phyloP scores from a whole-genome alignment of 2,113 vertebrate genomes.

The Alexandromys fortis region DNA sequence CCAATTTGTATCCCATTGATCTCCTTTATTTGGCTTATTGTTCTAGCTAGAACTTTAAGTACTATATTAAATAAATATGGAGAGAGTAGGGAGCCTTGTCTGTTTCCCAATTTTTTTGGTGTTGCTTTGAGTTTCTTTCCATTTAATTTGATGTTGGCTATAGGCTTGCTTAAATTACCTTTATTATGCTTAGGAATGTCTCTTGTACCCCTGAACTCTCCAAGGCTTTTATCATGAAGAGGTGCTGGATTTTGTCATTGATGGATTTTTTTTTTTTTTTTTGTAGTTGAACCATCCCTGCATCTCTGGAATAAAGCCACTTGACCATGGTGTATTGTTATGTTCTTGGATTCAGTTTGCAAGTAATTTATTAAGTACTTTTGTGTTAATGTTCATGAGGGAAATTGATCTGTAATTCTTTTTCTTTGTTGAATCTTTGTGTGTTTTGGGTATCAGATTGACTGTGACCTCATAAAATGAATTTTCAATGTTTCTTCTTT shows the following conservation, averaged over 20 bases:
- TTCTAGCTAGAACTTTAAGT: neutral
- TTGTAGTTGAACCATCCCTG: neutral
- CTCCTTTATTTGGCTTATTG: neutral
- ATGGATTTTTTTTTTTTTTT: too few relatives aligned
- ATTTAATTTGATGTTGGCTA: neutral
- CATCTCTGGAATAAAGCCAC: neutral
- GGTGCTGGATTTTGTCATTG: neutral
- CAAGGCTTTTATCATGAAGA: neutral
- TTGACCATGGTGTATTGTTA: neutral
- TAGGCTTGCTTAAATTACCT: neutral
- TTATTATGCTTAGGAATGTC: neutral
- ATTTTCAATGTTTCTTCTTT: neutral
- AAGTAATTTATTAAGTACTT: neutral
- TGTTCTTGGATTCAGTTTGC: neutral
- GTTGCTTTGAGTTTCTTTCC: neutral
- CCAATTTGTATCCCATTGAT: neutral
- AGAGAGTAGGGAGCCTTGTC: neutral
- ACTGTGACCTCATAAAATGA: neutral
- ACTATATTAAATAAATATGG: neutral
- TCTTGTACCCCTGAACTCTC: neutral
- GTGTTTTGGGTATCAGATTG: neutral
- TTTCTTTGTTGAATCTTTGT: neutral
- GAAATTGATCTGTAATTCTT: neutral
- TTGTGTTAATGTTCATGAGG: neutral
- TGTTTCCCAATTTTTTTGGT: neutral